phyloP scores from a whole-genome alignment of 2,888 invertebrate species.

The Heliconius ismenius region DNA sequence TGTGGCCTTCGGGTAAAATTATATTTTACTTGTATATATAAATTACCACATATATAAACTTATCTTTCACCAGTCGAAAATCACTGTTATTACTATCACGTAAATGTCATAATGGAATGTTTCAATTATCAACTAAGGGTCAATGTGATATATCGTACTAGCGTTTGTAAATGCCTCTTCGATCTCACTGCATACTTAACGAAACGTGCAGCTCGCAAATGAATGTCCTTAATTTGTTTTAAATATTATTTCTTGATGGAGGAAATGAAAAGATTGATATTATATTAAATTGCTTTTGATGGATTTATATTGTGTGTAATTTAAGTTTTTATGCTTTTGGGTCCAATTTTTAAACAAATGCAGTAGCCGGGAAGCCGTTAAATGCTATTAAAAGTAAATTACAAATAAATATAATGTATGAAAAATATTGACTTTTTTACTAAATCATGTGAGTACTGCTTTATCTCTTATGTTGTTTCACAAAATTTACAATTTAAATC shows the following conservation, averaged over 20 bases:
- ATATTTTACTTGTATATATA: conserved; percentile 37
- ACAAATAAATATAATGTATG: too few relatives aligned
- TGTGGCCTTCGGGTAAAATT: conserved; percentile 65
- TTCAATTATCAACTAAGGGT: conserved; percentile 31
- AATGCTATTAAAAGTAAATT: not conserved
- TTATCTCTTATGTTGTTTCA: too few relatives aligned
- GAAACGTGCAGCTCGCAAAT: conserved; percentile 48
- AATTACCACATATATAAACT: conserved; percentile 35
- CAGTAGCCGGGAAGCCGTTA: not conserved
- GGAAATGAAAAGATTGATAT: conserved; percentile 30
- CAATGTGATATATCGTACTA: conserved; percentile 42
- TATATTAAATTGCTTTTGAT: conserved; percentile 7
- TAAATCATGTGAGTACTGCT: too few relatives aligned
- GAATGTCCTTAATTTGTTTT: conserved; percentile 48
- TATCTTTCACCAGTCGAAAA: conserved; percentile 36
- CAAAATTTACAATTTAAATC: too few relatives aligned
- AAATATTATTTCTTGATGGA: conserved; percentile 39
- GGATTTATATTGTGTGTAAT: conserved; percentile 10
- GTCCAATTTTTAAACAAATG: not conserved
- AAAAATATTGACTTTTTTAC: too few relatives aligned
- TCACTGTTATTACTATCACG: conserved; percentile 34
- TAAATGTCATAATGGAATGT: conserved; percentile 41
- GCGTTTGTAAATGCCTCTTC: conserved; percentile 44
- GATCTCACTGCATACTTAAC: conserved; percentile 44
- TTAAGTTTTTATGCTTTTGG: conserved; percentile 3